Conservation (phyloP, 2,113 vertebrate species). For the Todiramphus saurophagus region DNA sequence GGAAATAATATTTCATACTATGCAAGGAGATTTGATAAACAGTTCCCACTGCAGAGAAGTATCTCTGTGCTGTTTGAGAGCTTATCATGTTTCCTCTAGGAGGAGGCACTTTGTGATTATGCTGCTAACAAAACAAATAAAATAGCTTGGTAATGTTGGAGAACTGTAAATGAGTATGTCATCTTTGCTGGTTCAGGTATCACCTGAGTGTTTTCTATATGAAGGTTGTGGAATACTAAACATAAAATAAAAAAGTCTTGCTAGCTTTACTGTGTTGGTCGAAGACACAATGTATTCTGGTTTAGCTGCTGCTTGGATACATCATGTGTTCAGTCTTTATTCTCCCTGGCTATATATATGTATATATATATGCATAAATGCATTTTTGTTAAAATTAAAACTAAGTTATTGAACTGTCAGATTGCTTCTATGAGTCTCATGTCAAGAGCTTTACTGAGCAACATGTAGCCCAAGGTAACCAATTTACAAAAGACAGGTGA, state of each 20-base stretch:
- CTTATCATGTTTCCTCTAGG: background rate
- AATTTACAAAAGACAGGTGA: background rate
- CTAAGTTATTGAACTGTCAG: background rate
- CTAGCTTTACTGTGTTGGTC: background rate
- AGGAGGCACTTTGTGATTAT: background rate
- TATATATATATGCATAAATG: background rate
- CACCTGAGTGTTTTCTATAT: background rate
- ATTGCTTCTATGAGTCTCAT: background rate
- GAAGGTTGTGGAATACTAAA: background rate
- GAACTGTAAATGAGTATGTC: background rate
- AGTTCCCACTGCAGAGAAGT: background rate
- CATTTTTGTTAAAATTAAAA: conserved; percentile 10
- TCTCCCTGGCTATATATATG: background rate
- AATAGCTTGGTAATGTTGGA: background rate
- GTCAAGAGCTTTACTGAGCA: conserved; percentile 1
- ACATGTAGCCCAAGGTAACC: background rate
- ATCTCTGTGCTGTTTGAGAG: background rate
- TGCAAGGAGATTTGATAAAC: background rate
- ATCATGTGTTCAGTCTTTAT: background rate
- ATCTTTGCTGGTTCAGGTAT: background rate
- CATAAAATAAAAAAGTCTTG: background rate
- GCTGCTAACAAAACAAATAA: background rate
- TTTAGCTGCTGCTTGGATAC: background rate
- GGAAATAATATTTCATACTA: background rate
- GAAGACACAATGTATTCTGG: background rate